These are phyloP conservation scores for Drosophila nebulosa DNA, from an alignment of 1,140 invertebrate genomes.

Conservation along the genomic window DNA sequence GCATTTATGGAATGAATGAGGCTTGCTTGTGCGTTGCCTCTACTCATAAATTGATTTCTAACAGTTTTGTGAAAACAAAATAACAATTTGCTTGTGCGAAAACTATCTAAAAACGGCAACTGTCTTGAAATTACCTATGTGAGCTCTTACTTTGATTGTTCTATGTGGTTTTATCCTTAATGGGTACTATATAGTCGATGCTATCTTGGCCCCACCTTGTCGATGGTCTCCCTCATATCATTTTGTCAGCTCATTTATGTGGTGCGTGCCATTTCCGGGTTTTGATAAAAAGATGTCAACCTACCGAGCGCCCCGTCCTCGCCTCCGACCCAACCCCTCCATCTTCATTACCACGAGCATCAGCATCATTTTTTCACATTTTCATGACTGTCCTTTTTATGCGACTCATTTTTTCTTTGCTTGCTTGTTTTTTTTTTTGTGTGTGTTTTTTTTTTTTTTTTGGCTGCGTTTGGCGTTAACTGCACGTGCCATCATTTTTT, in stretches of 20 bases:
- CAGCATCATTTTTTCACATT: constrained; percentile 42
- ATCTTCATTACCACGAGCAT: constrained; percentile 8
- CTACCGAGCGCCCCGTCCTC: constrained; percentile 28
- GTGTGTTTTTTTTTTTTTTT: constrained; percentile 64
- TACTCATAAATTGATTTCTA: no score
- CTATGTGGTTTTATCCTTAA: no score
- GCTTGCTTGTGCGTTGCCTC: no score
- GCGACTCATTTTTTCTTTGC: constrained; percentile 44
- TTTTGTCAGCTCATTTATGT: constrained; percentile 22
- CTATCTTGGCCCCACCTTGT: not conserved
- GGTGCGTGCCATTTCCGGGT: constrained; percentile 62
- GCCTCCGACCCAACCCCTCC: no score
- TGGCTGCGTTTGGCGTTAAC: constrained; percentile 59
- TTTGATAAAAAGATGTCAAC: constrained; percentile 43
- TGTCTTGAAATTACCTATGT: no score
- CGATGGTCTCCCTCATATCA: not conserved
- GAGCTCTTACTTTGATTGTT: no score
- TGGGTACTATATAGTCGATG: no score
- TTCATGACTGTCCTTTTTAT: constrained; percentile 1
- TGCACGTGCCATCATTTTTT: constrained; percentile 73
- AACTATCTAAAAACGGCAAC: no score
- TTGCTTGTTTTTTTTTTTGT: constrained; percentile 8
- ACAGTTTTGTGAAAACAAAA: no score
- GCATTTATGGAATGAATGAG: no score
- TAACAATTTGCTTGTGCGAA: no score